Evolutionary conservation across 2,888 invertebrate species (phyloP).

Genomic region (Sminthurinus aureus): DNA sequence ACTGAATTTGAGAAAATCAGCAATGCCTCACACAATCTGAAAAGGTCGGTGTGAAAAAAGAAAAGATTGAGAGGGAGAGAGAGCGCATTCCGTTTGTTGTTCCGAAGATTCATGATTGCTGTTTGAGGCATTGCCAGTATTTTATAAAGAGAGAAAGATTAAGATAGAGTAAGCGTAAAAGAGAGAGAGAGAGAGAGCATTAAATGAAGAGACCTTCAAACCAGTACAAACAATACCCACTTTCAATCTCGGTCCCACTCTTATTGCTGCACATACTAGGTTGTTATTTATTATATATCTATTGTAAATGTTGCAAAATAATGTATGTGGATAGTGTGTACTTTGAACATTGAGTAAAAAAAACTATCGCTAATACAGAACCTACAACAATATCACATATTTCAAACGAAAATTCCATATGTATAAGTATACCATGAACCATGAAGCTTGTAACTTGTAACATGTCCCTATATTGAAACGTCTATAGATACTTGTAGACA

Average conservation of each 20-base stretch:
- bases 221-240: constrained; percentile 4
- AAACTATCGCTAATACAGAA: constrained; percentile 12
- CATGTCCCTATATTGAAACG: background rate
- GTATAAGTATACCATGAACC: too few species aligned
- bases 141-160: background rate
- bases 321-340: constrained; percentile 7
- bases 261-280: background rate
- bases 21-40: constrained; percentile 18
- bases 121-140: constrained; percentile 28
- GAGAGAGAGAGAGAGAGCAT: background rate
- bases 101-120: constrained; percentile 27
- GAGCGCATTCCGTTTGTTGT: constrained; percentile 22
- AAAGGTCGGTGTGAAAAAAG: constrained; percentile 10
- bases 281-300: too few species aligned
- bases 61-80: constrained; percentile 3
- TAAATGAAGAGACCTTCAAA: background rate
- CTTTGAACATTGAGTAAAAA: constrained; percentile 12
- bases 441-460: too few species aligned
- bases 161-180: too few species aligned
- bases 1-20: constrained; percentile 14
- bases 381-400: background rate
- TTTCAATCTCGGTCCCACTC: background rate
- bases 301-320: too few species aligned
- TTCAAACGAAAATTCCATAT: too few species aligned
- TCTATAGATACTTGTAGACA: background rate